These are phyloP conservation scores for Allophyes oxyacanthae DNA, from an alignment of 2,888 invertebrate genomes.

Conservation along the genomic window DNA sequence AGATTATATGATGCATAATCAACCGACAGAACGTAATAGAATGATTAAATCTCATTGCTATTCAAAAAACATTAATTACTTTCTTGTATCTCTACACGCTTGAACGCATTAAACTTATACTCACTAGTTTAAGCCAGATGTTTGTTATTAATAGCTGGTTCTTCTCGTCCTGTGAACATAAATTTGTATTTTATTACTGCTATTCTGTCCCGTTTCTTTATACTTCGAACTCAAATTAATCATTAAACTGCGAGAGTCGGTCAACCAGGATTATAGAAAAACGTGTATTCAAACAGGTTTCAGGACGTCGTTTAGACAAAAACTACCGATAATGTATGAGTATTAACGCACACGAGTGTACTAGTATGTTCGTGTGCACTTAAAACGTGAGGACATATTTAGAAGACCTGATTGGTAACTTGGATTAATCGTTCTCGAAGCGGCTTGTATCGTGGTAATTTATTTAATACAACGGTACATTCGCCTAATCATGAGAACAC, in stretches of 20 bases:
- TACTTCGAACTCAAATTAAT: constrained; percentile 43
- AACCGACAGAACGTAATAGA: constrained; percentile 9
- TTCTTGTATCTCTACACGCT: constrained; percentile 22
- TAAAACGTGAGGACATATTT: constrained; percentile 39
- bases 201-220: constrained; percentile 36
- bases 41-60: constrained; percentile 26
- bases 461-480: constrained; percentile 50
- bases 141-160: constrained; percentile 99
- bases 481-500: constrained; percentile 52
- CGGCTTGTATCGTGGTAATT: constrained; percentile 30
- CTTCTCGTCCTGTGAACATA: constrained; percentile 96
- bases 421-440: constrained; percentile 41
- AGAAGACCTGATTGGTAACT: constrained; percentile 50
- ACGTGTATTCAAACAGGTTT: constrained; percentile 46
- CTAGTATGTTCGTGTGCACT: constrained; percentile 37
- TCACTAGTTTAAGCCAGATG: constrained; percentile 98
- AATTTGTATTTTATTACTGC: constrained; percentile 47
- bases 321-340: constrained; percentile 44
- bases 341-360: constrained; percentile 20
- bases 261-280: constrained; percentile 47
- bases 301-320: constrained; percentile 47
- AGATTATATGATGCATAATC: constrained; percentile 9
- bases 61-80: constrained; percentile 28
- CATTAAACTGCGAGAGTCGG: constrained; percentile 46
- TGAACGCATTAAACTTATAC: constrained; percentile 74